Evolutionary conservation across 1,140 invertebrate genomes (phyloP), one percentile per base, ranked within the genome.

Genomic region (Protaetia brevitarsis): DNA sequence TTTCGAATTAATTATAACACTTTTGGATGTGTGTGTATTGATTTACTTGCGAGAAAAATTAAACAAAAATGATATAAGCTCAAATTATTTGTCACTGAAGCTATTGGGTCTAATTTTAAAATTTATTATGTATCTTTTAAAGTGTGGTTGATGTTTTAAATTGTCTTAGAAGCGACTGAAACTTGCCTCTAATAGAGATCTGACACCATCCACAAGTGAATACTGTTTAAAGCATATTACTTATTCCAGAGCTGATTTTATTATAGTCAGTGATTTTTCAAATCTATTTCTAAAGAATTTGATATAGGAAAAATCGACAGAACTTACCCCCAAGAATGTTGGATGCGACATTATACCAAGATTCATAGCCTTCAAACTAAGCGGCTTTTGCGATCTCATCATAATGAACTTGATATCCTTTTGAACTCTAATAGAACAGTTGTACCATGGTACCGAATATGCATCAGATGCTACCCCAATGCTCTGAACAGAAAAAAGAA

Each of bases 311-410:
- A 45, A 13, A 45, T 1, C 23, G 10, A 45, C 23, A 3, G 4
- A 19, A 45, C 37, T 61, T 70, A 75, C 74, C 41, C 65, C 68
- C 63, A 75, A 68, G 45, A 73, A 75, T n/a, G 71, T 71, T 19
- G 69, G 45, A 21, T 71, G 70, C 0, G 73, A 72, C 65, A 74
- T 69, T 8, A 70, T 51, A n/a, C 72, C 73, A 36, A 75, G 64
- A 31, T 69, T 64, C 23, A 70, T 66, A 1, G 74, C 74, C 23
- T 59, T 63, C 41, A 75, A 60, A 1, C 67, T 71, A 10, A 74
- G 57, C 29, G 74, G 70, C 57, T 67, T 73, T 30, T 75, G 74
- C 2, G 73, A 67, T 27, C 74, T 64, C 63, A 74, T 63, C 5
- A 75, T 64, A 27, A 75, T 69, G 29, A 72, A 65, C 51, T 62